These are phyloP conservation scores for Coccyzus lansbergi DNA, from an alignment of 2,797 vertebrate genomes.

Conservation along the genomic window DNA sequence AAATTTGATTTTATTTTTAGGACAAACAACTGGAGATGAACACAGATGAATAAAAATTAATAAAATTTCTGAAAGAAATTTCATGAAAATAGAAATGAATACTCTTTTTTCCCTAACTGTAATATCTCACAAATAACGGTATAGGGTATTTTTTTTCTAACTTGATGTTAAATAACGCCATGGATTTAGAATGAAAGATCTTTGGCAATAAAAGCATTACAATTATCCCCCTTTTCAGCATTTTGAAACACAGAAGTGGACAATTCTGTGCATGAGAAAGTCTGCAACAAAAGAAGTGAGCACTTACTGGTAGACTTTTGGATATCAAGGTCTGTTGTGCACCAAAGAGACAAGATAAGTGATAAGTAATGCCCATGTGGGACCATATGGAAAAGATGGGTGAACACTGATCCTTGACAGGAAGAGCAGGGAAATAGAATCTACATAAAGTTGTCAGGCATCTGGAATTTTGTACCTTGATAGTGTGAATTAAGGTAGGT, in stretches of 20 bases:
- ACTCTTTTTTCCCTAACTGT: background rate
- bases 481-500: background rate
- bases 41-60: background rate
- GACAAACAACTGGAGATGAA: background rate
- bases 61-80: background rate
- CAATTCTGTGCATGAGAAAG: background rate
- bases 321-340: background rate
- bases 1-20: background rate
- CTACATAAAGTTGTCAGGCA: background rate
- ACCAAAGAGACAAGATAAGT: background rate
- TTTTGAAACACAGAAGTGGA: background rate
- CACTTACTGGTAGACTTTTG: background rate
- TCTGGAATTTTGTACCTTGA: background rate
- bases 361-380: background rate
- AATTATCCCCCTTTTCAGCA: background rate
- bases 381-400: background rate
- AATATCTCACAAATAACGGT: background rate
- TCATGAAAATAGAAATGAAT: background rate
- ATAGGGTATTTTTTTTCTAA: background rate
- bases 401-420: background rate
- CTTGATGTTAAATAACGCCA: background rate
- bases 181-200: background rate
- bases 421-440: background rate
- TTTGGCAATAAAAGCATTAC: background rate
- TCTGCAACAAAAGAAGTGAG: background rate